Base-by-base conservation (phyloP, 2,113 vertebrate species). In the Nerophis lumbriciformis region DNA sequence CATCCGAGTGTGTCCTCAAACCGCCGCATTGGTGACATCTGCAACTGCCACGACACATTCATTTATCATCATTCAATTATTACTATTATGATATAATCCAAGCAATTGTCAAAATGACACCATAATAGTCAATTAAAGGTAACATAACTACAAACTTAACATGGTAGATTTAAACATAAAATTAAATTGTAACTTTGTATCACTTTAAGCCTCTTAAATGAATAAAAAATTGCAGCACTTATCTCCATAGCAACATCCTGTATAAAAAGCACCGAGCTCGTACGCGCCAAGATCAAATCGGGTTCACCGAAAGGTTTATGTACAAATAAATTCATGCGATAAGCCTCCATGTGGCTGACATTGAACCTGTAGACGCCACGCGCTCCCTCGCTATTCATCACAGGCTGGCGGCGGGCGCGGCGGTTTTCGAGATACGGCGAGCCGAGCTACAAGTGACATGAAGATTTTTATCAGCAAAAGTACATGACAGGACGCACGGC, bases 381-480 rank as follows among this genome's bases (percentile, higher is more conserved):
- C 65, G 54, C 63, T 73, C 65, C 70, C 45, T 61, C 5, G 8
- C 65, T 68, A 49, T 82, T 82, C 71, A 83, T 83, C 72, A 73
- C 73, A 61, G 70, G 51, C 69, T 58, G 12, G 65, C 72, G 75
- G 72, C 69, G 68, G 28, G 75, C 55, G 52, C 69, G 59, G 13
- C 47, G 54, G 62, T 48, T 65, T 56, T 61, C 65, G 28, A 80
- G 83, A 83, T 83, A 80, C 53, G 80, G 72, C 72, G 52, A 71
- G 72, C 72, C 65, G 54, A 71, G 73, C 65, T 56, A 56, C 73
- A 72, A 80, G 77, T 71, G 68, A 81, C 72, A 75, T 69, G 57
- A 54, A 83, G 82, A 84, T 83, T 51, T 28, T 54, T 83, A 85
- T 83, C 80, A 60, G 73, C 51, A 11, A 53, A 45, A 74, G 75